A percentile compares a stretch with the other conserved stretches of the same genome.
Conservation (phyloP, 2,797 vertebrate species). For the Crocidura indochinensis region DNA sequence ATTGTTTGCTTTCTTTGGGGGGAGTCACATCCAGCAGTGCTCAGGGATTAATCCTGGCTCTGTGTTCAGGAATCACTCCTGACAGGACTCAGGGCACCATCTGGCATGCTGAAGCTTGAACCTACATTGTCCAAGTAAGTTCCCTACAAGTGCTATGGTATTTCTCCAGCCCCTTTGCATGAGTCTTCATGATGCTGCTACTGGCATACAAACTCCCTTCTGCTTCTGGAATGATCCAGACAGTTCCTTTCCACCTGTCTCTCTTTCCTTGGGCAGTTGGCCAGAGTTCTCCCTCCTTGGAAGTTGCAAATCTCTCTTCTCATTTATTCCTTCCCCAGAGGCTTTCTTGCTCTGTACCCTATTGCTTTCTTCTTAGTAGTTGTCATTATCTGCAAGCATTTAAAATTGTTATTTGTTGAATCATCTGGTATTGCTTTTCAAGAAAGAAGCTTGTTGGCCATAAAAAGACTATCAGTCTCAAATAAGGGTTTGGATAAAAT, state of each 20-base stretch:
- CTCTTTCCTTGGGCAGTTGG: neutral
- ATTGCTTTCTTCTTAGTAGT: constrained; percentile 33
- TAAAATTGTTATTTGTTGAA: constrained; percentile 40
- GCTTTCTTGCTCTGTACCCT: neutral
- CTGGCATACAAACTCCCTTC: neutral
- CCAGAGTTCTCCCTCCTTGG: neutral
- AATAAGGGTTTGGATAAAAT: neutral
- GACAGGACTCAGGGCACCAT: too few relatives aligned
- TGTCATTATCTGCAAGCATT: neutral
- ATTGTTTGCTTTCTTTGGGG: too few relatives aligned
- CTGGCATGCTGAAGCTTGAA: too few relatives aligned
- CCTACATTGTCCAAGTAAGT: too few relatives aligned
- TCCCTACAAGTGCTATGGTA: too few relatives aligned
- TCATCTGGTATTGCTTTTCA: constrained; percentile 22
- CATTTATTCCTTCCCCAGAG: neutral
- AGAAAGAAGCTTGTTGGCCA: neutral
- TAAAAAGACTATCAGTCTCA: neutral
- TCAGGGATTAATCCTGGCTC: too few relatives aligned
- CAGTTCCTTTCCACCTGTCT: neutral
- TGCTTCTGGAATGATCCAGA: neutral
- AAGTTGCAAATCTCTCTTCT: neutral
- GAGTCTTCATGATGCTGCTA: neutral
- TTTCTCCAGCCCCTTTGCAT: too few relatives aligned
- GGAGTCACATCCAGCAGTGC: too few relatives aligned
- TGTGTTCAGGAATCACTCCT: too few relatives aligned